Percentiles rank a stretch among this genome's conserved stretches.
Evolutionary conservation across 2,113 vertebrate genomes (phyloP).

Genomic region (Limanda limanda): DNA sequence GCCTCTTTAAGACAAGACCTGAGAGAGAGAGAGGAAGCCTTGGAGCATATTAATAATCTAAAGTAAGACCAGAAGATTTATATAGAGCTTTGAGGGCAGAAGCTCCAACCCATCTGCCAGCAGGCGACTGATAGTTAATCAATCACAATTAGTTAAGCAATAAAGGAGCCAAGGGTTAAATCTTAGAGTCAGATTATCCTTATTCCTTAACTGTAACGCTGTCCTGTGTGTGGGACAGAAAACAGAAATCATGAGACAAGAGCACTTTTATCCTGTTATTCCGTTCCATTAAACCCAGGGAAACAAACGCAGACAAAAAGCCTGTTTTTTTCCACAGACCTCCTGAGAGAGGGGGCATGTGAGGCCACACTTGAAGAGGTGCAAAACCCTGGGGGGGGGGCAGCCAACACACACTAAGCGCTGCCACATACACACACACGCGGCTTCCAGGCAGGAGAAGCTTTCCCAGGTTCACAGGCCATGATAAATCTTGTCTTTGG

Average conservation of each 20-base stretch:
- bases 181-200: neutral
- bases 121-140: neutral
- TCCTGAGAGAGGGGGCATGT: slow-evolving; percentile 46
- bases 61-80: neutral
- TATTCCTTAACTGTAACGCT: neutral
- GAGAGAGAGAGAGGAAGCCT: neutral
- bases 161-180: neutral
- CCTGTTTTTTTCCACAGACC: slow-evolving; percentile 39
- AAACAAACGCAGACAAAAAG: slow-evolving; percentile 57
- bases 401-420: slow-evolving; percentile 14
- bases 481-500: slow-evolving; percentile 56
- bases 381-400: slow-evolving; percentile 45
- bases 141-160: neutral
- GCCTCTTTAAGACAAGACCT: neutral
- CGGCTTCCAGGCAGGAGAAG: slow-evolving; percentile 38
- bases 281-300: slow-evolving; percentile 65
- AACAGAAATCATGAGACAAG: slow-evolving; percentile 32
- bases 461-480: slow-evolving; percentile 50
- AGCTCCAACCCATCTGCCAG: neutral
- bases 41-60: neutral
- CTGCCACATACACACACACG: slow-evolving; percentile 13
- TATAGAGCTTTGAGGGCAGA: slow-evolving; percentile 11
- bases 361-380: slow-evolving; percentile 56
- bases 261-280: slow-evolving; percentile 67
- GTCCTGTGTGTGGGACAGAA: slow-evolving; percentile 13